Evolutionary conservation across 2,888 invertebrate species (phyloP).

Genomic region (Ctenicera cuprea): DNA sequence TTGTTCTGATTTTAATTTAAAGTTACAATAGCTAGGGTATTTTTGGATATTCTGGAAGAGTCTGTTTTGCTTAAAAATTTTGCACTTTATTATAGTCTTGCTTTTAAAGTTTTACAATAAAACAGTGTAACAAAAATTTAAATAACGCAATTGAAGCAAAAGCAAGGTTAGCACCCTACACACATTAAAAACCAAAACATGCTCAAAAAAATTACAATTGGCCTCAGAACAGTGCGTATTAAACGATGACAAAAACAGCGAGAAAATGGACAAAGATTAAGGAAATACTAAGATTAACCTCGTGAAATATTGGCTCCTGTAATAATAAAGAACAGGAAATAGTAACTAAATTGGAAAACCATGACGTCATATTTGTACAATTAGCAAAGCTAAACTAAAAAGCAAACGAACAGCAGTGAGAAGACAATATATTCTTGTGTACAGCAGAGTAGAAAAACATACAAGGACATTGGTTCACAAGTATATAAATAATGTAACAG

Average conservation of each 20-base stretch:
- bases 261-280: not conserved
- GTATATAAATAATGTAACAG: constrained; percentile 11
- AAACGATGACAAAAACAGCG: not conserved
- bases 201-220: no score
- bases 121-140: no score
- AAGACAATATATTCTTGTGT: constrained; percentile 16
- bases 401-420: constrained; percentile 26
- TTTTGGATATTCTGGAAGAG: no score
- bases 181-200: no score
- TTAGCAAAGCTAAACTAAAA: constrained; percentile 23
- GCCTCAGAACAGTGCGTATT: no score
- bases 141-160: no score
- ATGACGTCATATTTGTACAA: not conserved
- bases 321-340: not conserved
- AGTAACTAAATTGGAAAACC: no score
- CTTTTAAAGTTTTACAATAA: no score
- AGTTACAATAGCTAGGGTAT: not conserved
- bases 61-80: no score
- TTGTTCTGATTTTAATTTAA: not conserved
- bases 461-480: constrained; percentile 6
- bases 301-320: constrained; percentile 7
- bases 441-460: constrained; percentile 23
- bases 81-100: no score
- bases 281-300: not conserved
- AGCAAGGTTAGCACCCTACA: no score